Percentiles rank a stretch among this genome's conserved stretches.
These are phyloP conservation scores for Sebastes taczanowskii DNA, from an alignment of 2,797 vertebrate species.

Conservation along the genomic window DNA sequence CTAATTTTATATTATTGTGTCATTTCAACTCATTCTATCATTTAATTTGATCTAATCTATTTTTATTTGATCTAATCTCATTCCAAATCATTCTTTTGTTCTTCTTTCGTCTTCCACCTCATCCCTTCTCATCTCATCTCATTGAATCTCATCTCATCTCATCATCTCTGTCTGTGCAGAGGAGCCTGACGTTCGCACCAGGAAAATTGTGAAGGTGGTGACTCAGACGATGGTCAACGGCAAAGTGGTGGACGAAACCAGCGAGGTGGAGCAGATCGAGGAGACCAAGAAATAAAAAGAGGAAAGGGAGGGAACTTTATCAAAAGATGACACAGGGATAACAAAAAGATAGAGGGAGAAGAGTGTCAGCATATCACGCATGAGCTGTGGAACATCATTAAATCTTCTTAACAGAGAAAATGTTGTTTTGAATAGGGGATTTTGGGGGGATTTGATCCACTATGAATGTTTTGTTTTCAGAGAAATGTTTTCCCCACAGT, in stretches of 20 bases:
- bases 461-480: conserved; percentile 31
- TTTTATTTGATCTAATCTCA: background rate
- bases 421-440: background rate
- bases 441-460: background rate
- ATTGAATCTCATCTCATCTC: background rate
- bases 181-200: conserved; percentile 86
- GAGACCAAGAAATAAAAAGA: conserved; percentile 81
- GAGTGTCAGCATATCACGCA: background rate
- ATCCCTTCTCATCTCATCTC: background rate
- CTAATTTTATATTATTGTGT: background rate
- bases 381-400: background rate
- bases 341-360: background rate
- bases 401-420: background rate
- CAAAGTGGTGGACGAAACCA: conserved; percentile 87
- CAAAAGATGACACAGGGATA: background rate
- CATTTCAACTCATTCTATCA: background rate
- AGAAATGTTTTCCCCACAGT: background rate
- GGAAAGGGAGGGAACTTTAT: background rate
- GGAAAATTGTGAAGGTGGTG: conserved; percentile 89
- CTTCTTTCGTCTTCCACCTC: no score
- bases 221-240: conserved; percentile 89
- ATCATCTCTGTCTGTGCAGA: conserved; percentile 58
- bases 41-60: no score
- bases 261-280: conserved; percentile 87
- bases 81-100: no score